A percentile compares a stretch with the other conserved stretches of the same genome.
phyloP scores from a whole-genome alignment of 2,113 vertebrate species.

The Pampusana beccarii region DNA sequence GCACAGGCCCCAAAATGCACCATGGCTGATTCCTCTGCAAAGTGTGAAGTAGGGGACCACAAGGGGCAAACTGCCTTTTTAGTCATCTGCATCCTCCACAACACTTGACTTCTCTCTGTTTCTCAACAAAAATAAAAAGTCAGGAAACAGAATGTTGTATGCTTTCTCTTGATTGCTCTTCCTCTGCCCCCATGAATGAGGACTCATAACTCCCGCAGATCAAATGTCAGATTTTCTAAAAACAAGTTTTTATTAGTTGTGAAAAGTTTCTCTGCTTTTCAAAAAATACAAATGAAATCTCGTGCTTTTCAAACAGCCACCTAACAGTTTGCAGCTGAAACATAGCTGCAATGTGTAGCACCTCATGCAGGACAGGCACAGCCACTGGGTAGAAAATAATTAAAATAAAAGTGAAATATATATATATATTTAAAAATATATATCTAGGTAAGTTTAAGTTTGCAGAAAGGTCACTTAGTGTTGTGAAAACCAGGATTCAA shows the following conservation, averaged over 20 bases:
- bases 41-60: background rate
- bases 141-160: background rate
- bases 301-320: background rate
- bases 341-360: background rate
- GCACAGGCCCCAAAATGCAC: background rate
- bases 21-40: background rate
- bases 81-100: accelerated
- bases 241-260: background rate
- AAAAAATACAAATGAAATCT: background rate
- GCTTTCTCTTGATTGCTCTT: background rate
- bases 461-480: background rate
- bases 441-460: background rate
- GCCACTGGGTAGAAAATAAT: background rate
- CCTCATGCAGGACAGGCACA: background rate
- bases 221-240: background rate
- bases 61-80: background rate
- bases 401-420: background rate
- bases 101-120: background rate
- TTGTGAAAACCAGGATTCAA: background rate
- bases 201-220: accelerated
- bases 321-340: background rate
- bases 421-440: background rate
- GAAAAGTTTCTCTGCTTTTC: background rate
- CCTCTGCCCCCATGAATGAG: background rate
- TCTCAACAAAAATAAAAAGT: background rate